Evolutionary conservation across 2,888 invertebrate species (phyloP).

Genomic region (Ligdia adustata): DNA sequence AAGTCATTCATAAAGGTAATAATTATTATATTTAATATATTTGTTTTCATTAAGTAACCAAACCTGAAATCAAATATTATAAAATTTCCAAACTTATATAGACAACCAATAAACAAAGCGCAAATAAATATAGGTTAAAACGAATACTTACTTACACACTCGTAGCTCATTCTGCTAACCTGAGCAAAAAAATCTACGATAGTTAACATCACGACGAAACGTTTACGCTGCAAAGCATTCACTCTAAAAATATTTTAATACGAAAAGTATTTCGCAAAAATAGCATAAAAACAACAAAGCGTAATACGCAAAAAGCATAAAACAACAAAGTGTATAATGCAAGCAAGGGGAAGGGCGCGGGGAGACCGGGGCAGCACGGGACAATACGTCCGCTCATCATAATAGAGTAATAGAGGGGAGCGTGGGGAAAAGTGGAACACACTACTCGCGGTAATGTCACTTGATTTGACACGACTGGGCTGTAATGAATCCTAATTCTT

Average conservation of each 20-base stretch:
- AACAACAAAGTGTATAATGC: conserved; percentile 40
- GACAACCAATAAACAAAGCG: no score
- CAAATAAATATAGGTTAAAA: no score
- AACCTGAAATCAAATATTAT: no score
- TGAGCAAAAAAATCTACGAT: no score
- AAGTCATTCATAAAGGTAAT: no score
- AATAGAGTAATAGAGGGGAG: conserved; percentile 67
- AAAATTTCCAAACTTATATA: no score
- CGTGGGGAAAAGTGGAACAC: conserved; percentile 56
- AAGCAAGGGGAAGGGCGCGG: conserved; percentile 37
- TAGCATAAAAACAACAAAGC: conserved; percentile 11
- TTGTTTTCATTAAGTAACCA: no score
- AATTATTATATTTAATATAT: no score
- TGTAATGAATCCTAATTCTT: no score
- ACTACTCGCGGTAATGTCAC: conserved; percentile 30
- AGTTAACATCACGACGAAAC: no score
- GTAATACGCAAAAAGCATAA: conserved; percentile 13
- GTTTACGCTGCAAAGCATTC: not conserved
- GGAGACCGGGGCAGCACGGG: conserved; percentile 35
- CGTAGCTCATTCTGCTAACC: no score
- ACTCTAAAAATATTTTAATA: conserved; percentile 11
- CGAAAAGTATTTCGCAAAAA: conserved; percentile 6
- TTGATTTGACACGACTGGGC: not conserved
- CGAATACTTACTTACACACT: no score
- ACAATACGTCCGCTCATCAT: conserved; percentile 63